Conservation (phyloP, 2,888 invertebrate genomes). For the Plebejus melissa region DNA sequence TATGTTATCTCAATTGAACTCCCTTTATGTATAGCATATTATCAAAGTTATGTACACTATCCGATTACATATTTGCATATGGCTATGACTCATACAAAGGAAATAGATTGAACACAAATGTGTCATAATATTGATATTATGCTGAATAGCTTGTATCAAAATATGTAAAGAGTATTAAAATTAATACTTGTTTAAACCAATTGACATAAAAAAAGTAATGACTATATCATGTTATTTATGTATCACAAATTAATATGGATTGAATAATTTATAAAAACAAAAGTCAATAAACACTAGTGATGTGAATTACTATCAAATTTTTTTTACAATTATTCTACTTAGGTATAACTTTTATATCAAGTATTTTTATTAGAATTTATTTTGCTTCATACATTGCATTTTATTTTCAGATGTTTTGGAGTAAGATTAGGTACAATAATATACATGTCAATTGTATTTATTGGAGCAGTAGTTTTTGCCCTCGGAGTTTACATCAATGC, state of each 20-base stretch:
- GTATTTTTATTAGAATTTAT: background rate
- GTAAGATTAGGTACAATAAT: constrained; percentile 94
- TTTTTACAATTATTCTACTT: too few relatives aligned
- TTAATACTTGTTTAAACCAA: constrained; percentile 6
- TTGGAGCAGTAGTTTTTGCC: constrained; percentile 94
- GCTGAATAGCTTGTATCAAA: background rate
- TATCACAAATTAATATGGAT: background rate
- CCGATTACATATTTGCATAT: constrained; percentile 17
- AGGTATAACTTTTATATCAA: background rate
- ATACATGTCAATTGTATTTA: constrained; percentile 91
- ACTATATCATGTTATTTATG: background rate
- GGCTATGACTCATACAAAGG: constrained; percentile 32
- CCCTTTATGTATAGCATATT: background rate
- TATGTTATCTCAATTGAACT: constrained; percentile 25
- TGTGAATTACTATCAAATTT: background rate
- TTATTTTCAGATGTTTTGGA: constrained; percentile 89
- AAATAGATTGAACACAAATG: background rate
- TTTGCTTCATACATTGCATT: background rate
- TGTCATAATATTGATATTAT: constrained; percentile 1
- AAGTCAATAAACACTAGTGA: background rate
- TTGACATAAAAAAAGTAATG: background rate
- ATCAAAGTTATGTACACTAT: constrained; percentile 1
- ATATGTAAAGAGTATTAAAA: background rate
- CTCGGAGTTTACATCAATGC: constrained; percentile 87
- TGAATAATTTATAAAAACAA: background rate